Evolutionary conservation across 2,797 vertebrate genomes (phyloP).

Genomic region (Microhierax caerulescens): DNA sequence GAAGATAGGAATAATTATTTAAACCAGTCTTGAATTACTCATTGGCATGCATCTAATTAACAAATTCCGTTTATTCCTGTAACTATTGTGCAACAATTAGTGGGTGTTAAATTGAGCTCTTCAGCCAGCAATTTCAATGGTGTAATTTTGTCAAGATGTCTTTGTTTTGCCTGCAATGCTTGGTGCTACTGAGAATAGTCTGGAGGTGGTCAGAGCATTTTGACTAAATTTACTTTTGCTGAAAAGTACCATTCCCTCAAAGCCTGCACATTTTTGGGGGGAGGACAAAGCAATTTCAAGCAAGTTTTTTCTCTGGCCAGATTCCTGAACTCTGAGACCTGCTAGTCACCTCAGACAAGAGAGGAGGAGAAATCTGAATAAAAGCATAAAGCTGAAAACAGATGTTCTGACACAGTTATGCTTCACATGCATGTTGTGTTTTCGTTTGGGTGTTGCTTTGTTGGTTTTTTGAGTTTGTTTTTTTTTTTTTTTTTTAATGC

Average conservation of each 20-base stretch:
- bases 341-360: slow-evolving; percentile 15
- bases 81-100: slow-evolving; percentile 56
- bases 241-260: background rate
- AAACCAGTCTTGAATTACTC: slow-evolving; percentile 31
- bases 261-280: background rate
- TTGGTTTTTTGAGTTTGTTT: no score
- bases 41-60: slow-evolving; percentile 38
- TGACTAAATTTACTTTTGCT: slow-evolving; percentile 29
- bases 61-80: slow-evolving; percentile 53
- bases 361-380: background rate
- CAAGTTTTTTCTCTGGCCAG: background rate
- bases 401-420: slow-evolving; percentile 18
- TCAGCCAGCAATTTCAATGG: slow-evolving; percentile 61
- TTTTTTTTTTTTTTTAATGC: background rate
- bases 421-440: background rate
- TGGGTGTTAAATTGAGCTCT: slow-evolving; percentile 55
- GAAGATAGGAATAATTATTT: slow-evolving; percentile 54
- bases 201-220: slow-evolving; percentile 30
- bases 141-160: slow-evolving; percentile 61
- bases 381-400: background rate
- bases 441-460: background rate
- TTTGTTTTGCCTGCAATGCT: slow-evolving; percentile 34
- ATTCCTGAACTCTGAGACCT: background rate
- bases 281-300: background rate
- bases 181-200: slow-evolving; percentile 20